A percentile compares a stretch with the other conserved stretches of the same genome.
phyloP scores from a whole-genome alignment of 2,113 vertebrate species.

The Nycticryphes semicollaris region DNA sequence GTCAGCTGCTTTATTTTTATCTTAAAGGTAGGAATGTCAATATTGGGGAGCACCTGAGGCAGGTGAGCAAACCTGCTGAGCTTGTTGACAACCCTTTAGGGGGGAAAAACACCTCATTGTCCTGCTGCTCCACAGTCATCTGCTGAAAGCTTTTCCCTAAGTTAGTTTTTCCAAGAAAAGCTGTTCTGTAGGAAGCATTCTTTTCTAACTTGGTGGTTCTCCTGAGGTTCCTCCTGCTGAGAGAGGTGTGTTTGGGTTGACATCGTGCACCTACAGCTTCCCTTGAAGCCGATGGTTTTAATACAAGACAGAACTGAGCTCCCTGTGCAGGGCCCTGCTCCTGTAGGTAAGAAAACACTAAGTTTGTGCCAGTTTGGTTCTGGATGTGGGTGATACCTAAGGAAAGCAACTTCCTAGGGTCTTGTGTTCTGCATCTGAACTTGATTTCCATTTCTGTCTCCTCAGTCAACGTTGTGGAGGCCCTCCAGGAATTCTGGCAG shows the following conservation, averaged over 20 bases:
- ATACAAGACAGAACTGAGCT: neutral
- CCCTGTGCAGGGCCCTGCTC: neutral
- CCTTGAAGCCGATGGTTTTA: neutral
- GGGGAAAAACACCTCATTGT: neutral
- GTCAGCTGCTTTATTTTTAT: neutral
- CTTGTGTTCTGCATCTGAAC: too few relatives aligned
- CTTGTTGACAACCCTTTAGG: neutral
- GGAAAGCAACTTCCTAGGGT: neutral
- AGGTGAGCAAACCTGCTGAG: neutral
- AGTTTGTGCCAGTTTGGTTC: neutral
- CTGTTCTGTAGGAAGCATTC: neutral
- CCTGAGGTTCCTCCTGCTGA: neutral
- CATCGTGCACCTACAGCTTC: neutral
- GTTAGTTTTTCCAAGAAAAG: neutral
- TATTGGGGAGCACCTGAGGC: neutral
- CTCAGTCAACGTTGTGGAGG: constrained; percentile 96
- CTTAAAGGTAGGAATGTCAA: neutral
- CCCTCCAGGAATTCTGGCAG: constrained; percentile 98
- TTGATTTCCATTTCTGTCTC: neutral
- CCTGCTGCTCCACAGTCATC: neutral
- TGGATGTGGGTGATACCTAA: neutral
- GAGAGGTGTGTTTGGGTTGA: neutral
- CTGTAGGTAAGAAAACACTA: accelerated
- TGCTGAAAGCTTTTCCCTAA: neutral
- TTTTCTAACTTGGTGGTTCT: neutral